Base-by-base conservation (phyloP, 2,113 vertebrate species). In the Ibidorhyncha struthersii region DNA sequence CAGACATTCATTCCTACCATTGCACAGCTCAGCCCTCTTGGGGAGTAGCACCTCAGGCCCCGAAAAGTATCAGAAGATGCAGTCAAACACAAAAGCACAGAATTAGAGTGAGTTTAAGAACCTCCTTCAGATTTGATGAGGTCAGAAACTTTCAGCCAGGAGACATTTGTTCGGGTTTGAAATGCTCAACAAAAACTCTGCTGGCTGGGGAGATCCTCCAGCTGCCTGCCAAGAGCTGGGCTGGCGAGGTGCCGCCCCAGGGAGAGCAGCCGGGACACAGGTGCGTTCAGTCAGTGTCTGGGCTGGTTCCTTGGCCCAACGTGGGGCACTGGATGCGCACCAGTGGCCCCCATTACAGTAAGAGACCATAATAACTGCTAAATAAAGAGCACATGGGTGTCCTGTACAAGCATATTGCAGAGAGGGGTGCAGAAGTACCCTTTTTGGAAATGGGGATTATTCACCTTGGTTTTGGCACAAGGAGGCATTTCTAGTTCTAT, bases 281-380 rank as follows among this genome's bases (percentile, higher is more conserved):
- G 3, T 65, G 18, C 12, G 4, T 49, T 78, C 85, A 94, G 0
- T 4, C 77, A 65, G 8, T 26, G 8, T 41, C 69, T 66, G 55
- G 25, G 65, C 40, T 18, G 22, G 19, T 53, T 78, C 6, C 45
- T n/a, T 55, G 18, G 36, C 32, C 53, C 76, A 59, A 7, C 7
- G 3, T 13, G 8, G 4, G 9, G 3, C 12, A 7, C 41, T 53
- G 50, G 23, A 27, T 56, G 25, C 4, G 1, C 73, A 82, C 34
- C 9, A 19, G 40, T 21, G 45, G 3, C 17, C 30, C 18, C 26
- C 12, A 50, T 38, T 21, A 59, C 0, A 0, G 23, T 27, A 41
- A 66, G 18, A 82, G 12, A 16, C 47, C 29, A 14, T 41, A 70
- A 27, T 5, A 22, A 43, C 5, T 11, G 8, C 0, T 14, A 32